A percentile compares a stretch with the other conserved stretches of the same genome.
phyloP scores from a whole-genome alignment of 1,140 invertebrate species.

The Drosophila sproati region DNA sequence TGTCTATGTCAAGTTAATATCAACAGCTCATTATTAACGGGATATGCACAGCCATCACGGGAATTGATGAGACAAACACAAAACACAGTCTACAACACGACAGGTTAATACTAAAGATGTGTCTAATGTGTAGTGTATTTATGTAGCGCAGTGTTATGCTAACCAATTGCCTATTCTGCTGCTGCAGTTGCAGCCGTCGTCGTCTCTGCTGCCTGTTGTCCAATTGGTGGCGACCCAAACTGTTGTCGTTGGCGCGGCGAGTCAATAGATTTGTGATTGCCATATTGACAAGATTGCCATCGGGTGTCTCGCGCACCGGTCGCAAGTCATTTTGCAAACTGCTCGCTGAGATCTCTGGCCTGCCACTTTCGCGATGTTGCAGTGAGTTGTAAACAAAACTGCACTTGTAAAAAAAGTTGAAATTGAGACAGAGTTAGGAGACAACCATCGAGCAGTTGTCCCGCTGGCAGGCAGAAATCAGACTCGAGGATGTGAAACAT shows the following conservation, averaged over 20 bases:
- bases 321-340: conserved; percentile 72
- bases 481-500: no score
- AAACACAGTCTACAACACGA: conserved; percentile 37
- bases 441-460: background rate
- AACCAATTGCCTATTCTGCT: conserved; percentile 59
- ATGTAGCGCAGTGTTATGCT: conserved; percentile 50
- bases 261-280: conserved; percentile 44
- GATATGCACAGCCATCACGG: no score
- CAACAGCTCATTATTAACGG: background rate
- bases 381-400: conserved; percentile 82
- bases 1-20: no score
- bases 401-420: conserved; percentile 43
- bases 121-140: conserved; percentile 2
- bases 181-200: conserved; percentile 41
- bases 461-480: background rate
- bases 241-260: conserved; percentile 50
- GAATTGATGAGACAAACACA: background rate
- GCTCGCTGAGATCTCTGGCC: conserved; percentile 58
- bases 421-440: conserved; percentile 18
- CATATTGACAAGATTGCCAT: conserved; percentile 15
- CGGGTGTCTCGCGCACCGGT: conserved; percentile 59
- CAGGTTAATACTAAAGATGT: conserved; percentile 32
- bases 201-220: conserved; percentile 54
- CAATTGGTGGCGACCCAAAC: conserved; percentile 42
- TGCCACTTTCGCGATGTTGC: conserved; percentile 57